These are phyloP conservation scores for Lutjanus campechanus DNA, from an alignment of 2,797 vertebrate genomes.

Conservation along the genomic window DNA sequence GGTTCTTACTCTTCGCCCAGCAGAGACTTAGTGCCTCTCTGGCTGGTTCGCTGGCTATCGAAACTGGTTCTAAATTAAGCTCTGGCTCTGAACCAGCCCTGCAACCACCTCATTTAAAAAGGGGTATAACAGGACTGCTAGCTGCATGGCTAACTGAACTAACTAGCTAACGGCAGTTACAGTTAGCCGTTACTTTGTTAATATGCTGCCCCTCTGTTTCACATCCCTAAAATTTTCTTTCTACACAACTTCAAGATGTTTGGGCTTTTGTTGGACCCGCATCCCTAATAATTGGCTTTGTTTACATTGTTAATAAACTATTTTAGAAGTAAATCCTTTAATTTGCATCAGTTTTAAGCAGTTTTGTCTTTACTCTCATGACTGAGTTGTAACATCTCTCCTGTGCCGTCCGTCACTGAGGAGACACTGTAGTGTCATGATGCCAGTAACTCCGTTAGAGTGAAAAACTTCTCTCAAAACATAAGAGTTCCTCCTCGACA, in stretches of 20 bases:
- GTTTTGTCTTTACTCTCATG: not conserved
- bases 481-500: conserved; percentile 5
- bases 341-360: not conserved
- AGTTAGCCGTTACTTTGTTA: too few species aligned
- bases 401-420: not conserved
- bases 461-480: conserved; percentile 31
- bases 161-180: too few species aligned
- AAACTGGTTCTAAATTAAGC: too few species aligned
- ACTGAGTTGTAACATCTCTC: not conserved
- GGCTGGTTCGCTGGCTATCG: too few species aligned
- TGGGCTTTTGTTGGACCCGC: not conserved
- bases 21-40: too few species aligned
- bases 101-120: too few species aligned
- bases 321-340: not conserved
- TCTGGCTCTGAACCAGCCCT: too few species aligned
- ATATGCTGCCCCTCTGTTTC: too few species aligned
- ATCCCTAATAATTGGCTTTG: not conserved
- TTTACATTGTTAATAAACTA: not conserved
- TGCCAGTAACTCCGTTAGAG: conserved; percentile 13
- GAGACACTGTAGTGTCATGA: conserved; percentile 9
- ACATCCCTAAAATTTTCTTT: not conserved
- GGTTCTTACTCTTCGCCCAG: too few species aligned
- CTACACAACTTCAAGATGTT: not conserved
- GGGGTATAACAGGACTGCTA: too few species aligned
- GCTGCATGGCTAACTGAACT: too few species aligned